Evolutionary conservation across 2,797 vertebrate genomes (phyloP), one percentile per base, ranked within the genome.

Genomic region (Falco naumanni): DNA sequence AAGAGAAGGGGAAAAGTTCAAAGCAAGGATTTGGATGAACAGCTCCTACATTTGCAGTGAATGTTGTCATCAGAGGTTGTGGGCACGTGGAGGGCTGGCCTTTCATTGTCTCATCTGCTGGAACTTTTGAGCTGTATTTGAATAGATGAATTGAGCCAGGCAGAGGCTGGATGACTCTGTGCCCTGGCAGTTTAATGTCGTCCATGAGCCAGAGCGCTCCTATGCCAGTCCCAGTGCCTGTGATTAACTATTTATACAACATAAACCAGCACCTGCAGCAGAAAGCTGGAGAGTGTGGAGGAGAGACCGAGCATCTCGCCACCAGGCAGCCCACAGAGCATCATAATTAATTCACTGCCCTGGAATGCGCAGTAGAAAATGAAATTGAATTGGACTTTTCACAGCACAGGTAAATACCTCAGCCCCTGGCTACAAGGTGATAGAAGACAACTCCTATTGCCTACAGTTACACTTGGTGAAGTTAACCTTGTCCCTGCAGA

Each of bases 201-300:
- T 9, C 31, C 37, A 84, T 0, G 1, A 84, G 65, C 26, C 2
- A 1, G 24, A 84, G 31, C 0, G 1, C 22, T 90, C 63, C 74
- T 41, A 37, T 16, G 1, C 51, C 29, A 14, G 8, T 47, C 41
- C 69, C 69, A 45, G 51, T 0, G 0, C 29, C 59, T 0, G 0
- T 6, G 3, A 66, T 72, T 89, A 68, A 56, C 37, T 61, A 37
- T 72, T 90, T 56, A 63, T 61, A 26, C 57, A 69, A 39, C n/a
- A 66, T 26, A 51, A 92, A 92, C 20, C 59, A 92, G 21, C 37
- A 29, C 31, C 57, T 3, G 0, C 1, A 0, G 33, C 1, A 1
- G 50, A 87, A 77, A 82, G 2, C 65, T 43, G 63, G 39, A 61
- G 74, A 77, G 4, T 13, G 8, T 8, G 14, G 41, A 88, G 57